phyloP scores from a whole-genome alignment of 2,797 vertebrate species.

The Holocentrus rufus region DNA sequence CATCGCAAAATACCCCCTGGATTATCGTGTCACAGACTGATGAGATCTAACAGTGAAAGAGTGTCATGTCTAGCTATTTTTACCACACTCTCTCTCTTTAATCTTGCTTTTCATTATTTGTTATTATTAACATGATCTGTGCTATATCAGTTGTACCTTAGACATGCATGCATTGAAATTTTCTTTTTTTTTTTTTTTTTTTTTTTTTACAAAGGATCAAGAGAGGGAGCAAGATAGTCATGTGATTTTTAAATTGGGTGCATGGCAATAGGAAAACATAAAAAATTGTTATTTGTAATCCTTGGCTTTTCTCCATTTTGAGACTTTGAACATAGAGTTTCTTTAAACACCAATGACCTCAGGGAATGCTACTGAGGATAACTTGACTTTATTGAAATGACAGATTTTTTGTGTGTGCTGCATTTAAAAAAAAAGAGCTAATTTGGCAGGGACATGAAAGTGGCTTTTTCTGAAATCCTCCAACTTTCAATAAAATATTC shows the following conservation, averaged over 20 bases:
- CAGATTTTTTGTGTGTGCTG: not conserved
- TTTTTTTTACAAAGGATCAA: not conserved
- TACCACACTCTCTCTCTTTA: too few species aligned
- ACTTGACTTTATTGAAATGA: constrained; percentile 7
- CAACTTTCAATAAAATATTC: constrained; percentile 54
- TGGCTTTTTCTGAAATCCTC: constrained; percentile 21
- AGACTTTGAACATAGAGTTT: not conserved
- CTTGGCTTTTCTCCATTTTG: constrained; percentile 1
- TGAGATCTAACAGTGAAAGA: too few species aligned
- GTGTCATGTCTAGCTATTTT: too few species aligned
- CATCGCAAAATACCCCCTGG: too few species aligned
- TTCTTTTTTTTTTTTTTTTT: too few species aligned
- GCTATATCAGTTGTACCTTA: not conserved
- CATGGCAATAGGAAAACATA: not conserved
- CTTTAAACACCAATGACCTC: not conserved
- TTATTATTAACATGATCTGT: too few species aligned
- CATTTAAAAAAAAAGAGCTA: constrained; percentile 15
- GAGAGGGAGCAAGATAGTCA: not conserved
- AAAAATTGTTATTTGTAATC: too few species aligned
- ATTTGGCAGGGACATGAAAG: constrained; percentile 37
- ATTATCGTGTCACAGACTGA: too few species aligned
- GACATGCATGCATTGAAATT: not conserved
- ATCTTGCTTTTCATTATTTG: too few species aligned
- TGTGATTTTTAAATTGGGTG: not conserved
- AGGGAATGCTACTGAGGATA: not conserved